These are phyloP conservation scores for Taphrorychus bicolor DNA, from an alignment of 2,888 invertebrate genomes.

Conservation along the genomic window DNA sequence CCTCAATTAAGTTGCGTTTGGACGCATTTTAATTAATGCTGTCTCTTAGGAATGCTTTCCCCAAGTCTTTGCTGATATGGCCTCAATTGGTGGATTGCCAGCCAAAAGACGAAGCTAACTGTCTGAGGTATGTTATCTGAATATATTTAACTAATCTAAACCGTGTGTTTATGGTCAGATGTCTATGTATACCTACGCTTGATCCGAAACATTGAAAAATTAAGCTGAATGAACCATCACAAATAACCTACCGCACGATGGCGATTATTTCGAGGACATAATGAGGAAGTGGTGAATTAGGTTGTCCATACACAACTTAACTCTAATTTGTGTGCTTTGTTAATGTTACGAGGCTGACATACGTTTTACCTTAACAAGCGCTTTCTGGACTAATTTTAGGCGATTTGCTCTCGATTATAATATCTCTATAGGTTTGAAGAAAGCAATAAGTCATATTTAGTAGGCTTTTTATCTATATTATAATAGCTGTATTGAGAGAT, in stretches of 20 bases:
- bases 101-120: no score
- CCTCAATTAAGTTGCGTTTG: conserved; percentile 53
- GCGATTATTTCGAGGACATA: conserved; percentile 37
- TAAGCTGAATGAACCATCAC: not conserved
- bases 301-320: conserved; percentile 22
- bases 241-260: conserved; percentile 25
- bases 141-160: no score
- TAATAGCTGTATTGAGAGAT: not conserved
- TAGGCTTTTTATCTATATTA: not conserved
- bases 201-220: not conserved
- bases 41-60: not conserved
- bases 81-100: no score
- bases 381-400: no score
- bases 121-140: no score
- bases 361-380: not conserved
- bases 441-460: not conserved
- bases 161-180: not conserved
- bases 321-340: conserved; percentile 30
- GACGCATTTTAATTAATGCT: conserved; percentile 31
- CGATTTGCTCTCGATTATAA: no score
- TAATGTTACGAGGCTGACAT: conserved; percentile 10
- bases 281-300: conserved; percentile 39
- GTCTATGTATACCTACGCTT: not conserved
- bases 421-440: not conserved
- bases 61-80: no score